These are phyloP conservation scores for Gymnocypris eckloni DNA, from an alignment of 2,797 vertebrate species.

Conservation along the genomic window DNA sequence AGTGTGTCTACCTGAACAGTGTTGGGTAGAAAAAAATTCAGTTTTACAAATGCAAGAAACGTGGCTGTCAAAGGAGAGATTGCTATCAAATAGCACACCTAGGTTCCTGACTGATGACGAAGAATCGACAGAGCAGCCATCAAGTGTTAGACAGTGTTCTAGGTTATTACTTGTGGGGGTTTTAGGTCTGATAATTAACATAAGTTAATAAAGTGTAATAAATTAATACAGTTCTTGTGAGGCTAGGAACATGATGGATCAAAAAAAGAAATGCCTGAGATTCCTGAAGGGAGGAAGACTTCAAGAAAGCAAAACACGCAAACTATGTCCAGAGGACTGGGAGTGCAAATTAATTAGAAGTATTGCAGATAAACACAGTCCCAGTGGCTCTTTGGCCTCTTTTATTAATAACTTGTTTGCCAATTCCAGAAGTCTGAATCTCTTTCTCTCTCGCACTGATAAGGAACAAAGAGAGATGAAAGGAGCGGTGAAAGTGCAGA, in stretches of 20 bases:
- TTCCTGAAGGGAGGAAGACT: conserved; percentile 44
- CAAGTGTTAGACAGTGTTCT: no score
- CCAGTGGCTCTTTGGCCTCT: conserved; percentile 52
- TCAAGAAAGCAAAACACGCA: conserved; percentile 30
- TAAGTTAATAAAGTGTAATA: conserved; percentile 2
- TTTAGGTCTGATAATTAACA: no score
- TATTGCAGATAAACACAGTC: conserved; percentile 60
- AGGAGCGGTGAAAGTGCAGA: conserved; percentile 3
- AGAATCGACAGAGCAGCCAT: no score
- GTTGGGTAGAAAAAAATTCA: no score
- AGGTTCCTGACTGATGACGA: no score
- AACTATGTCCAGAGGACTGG: conserved; percentile 32
- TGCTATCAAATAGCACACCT: no score
- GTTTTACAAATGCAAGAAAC: no score
- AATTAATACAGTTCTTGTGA: conserved; percentile 48
- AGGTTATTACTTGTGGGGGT: no score
- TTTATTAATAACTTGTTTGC: conserved; percentile 60
- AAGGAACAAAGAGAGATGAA: conserved; percentile 35
- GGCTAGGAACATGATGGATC: conserved; percentile 21
- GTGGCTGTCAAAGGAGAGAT: no score
- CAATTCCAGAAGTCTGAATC: conserved; percentile 36
- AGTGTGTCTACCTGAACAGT: no score
- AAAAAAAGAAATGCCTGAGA: conserved; percentile 30
- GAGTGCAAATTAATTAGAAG: conserved; percentile 57
- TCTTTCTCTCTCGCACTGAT: conserved; percentile 41